Conservation (phyloP, 2,888 invertebrate genomes). For the Celastrina argiolus region DNA sequence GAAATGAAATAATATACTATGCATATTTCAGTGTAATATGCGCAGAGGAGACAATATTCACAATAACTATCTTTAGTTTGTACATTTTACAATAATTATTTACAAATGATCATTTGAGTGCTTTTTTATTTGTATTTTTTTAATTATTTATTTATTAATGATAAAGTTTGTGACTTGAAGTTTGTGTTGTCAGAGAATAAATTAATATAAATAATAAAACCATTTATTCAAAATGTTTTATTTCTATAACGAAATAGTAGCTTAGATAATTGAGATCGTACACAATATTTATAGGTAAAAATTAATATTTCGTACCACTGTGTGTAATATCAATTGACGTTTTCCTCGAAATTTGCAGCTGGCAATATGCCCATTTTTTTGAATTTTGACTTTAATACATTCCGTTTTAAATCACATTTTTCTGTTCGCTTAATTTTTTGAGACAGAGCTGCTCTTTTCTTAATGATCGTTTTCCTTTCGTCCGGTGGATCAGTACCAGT, state of each 20-base stretch:
- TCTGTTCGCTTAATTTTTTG: slow-evolving; percentile 28
- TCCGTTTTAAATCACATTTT: slow-evolving; percentile 41
- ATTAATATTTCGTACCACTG: too few species aligned
- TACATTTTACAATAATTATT: too few species aligned
- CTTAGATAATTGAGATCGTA: neutral
- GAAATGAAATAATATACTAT: too few species aligned
- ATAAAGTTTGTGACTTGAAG: slow-evolving; percentile 17
- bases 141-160: neutral
- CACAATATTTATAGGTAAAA: neutral
- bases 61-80: slow-evolving; percentile 1
- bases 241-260: neutral
- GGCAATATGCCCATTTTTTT: slow-evolving; percentile 47
- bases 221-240: slow-evolving; percentile 6
- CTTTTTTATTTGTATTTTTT: slow-evolving; percentile 18
- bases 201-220: slow-evolving; percentile 16
- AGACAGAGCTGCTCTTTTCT: slow-evolving; percentile 8
- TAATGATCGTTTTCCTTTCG: slow-evolving; percentile 22
- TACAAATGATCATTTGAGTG: neutral
- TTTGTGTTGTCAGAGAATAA: slow-evolving; percentile 23
- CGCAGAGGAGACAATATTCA: neutral
- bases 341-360: slow-evolving; percentile 44
- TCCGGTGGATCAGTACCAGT: neutral
- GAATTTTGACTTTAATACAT: slow-evolving; percentile 44
- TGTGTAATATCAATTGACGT: neutral
- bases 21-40: too few species aligned